Conservation (phyloP, 2,797 vertebrate species). For the Manis javanica region DNA sequence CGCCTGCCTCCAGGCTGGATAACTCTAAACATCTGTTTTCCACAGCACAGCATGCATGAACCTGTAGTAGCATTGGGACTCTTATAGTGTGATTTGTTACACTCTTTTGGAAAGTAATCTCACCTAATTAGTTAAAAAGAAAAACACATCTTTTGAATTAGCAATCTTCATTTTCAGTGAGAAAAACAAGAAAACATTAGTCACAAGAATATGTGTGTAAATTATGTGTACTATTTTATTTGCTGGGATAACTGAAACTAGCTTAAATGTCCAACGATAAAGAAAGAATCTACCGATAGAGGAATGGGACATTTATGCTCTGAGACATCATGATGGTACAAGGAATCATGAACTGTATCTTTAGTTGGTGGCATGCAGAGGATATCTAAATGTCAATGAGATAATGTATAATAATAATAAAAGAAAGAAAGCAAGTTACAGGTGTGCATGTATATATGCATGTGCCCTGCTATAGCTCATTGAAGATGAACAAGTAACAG, state of each 20-base stretch:
- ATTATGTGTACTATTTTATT: neutral
- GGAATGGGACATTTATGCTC: neutral
- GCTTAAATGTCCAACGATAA: neutral
- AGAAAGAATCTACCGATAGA: neutral
- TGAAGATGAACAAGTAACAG: neutral
- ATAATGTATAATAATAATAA: neutral
- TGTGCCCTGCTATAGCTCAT: neutral
- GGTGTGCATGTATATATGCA: neutral
- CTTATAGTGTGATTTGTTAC: neutral
- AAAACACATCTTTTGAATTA: neutral
- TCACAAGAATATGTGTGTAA: neutral
- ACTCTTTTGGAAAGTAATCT: slow-evolving; percentile 1
- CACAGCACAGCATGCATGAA: neutral
- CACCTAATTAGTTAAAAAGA: neutral
- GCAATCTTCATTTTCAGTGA: neutral
- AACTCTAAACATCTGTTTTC: neutral
- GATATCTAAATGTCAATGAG: neutral
- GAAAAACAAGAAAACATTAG: slow-evolving; percentile 11
- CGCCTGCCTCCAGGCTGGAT: neutral
- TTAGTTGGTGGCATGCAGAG: neutral
- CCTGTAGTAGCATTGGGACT: neutral
- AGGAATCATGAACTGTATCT: slow-evolving; percentile 12
- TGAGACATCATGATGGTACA: neutral
- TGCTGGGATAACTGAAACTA: slow-evolving; percentile 31
- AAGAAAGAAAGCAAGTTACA: neutral